Base-by-base conservation (phyloP, 2,888 invertebrate species). In the Rhynchonema sp. region DNA sequence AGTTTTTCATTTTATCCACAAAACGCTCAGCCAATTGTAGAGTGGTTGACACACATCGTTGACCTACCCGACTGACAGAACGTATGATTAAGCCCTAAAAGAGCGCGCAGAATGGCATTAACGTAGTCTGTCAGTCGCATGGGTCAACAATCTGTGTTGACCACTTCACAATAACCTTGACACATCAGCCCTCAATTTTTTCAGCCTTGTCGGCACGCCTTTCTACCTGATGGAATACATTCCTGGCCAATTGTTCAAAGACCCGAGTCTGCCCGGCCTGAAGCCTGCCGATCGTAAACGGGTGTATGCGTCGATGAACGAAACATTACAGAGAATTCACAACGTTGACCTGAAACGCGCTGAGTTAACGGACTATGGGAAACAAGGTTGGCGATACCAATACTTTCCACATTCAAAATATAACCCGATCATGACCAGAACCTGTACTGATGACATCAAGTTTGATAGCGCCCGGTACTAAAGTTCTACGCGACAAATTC, bases 151-250 rank as follows among this genome's bases (percentile, higher is more conserved):
- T n/a, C n/a, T n/a, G n/a, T n/a, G n/a, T n/a, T n/a, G n/a, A n/a
- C n/a, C n/a, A n/a, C n/a, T n/a, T n/a, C n/a, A n/a, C n/a, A n/a
- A n/a, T n/a, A n/a, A n/a, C n/a, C n/a, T n/a, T n/a, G n/a, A n/a
- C n/a, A n/a, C n/a, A n/a, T n/a, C n/a, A n/a, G n/a, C n/a, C n/a
- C n/a, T n/a, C n/a, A n/a, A n/a, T 58, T 20, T 23, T 68, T 67
- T 30, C 65, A 75, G 76, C 63, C 61, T 76, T 13, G 63, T 77
- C 2, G 76, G 76, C 38, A 76, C 76, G 13, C 73, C 74, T 3
- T 77, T 77, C 65, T 77, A 76, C 63, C 38, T 77, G 52, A 77
- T 77, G 77, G 74, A 75, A 59, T 73, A 76, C 63, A 65, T 73
- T 22, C 63, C 67, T 26, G 77, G 77, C 0, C 64, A 71, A 3